Base-by-base conservation (phyloP, 2,888 invertebrate genomes). In the Drepanosiphum platanoidis region DNA sequence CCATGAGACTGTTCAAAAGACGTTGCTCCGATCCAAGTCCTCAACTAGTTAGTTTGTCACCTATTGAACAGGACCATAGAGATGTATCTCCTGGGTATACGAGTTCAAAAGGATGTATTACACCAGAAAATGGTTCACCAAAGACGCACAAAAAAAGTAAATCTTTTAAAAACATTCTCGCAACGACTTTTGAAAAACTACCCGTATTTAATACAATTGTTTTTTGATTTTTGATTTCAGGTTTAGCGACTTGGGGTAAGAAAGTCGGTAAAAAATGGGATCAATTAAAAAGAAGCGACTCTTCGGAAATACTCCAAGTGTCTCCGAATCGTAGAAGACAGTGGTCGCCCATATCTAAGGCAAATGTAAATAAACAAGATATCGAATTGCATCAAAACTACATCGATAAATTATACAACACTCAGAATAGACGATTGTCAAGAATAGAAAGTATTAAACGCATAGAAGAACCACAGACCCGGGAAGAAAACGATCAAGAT, bases 261-360 rank as follows among this genome's bases (percentile, higher is more conserved):
- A 91, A 91, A 89, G 91, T 92, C 87, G 92, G 92, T 74, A 90
- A 91, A 88, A 92, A 92, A 89, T 92, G 92, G 92, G 92, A 92
- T 87, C 92, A 92, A 88, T 89, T 93, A 86, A 92, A 91, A 88
- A 90, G 92, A 86, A 91, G 92, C 84, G 92, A 93, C 87, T 92
- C 92, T 68, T 91, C 91, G 1, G 93, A 93, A 88, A 88, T 91
- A 86, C 89, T 92, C n/a, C 86, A 86, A 70, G 66, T 80, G 39
- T 89, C 90, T 2, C 89, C 90, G 22, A 89, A 90, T 68, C 88
- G 90, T 86, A 89, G 90, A 86, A 89, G 90, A n/a, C 89, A 89
- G 86, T 91, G 91, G 91, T 90, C 91, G 52, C 91, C 91, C 5
- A 86, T 87, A 66, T 87, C 87, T n/a, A 71, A 86, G 22, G 30